Base-by-base conservation (phyloP, 2,797 vertebrate species). In the Poeciliopsis infans region DNA sequence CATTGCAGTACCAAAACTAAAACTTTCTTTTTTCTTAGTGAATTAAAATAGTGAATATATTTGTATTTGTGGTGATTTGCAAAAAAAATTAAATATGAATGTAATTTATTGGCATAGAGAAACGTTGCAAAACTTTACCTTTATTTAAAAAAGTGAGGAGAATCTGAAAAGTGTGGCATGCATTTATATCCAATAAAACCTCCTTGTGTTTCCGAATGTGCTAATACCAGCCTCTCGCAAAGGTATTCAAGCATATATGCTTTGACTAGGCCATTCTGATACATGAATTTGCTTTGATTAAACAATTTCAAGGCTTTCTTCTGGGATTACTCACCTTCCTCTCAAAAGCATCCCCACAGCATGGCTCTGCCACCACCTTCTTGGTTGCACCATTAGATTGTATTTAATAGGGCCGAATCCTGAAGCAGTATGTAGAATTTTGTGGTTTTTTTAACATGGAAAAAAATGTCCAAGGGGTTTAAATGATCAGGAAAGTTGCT, bases 131-230 rank as follows among this genome's bases (percentile, higher is more conserved):
- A 8, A 18, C 11, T 0, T 13, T 11, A 16, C 10, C 0, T 16
- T n/a, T 45, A 16, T 45, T 45, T 68, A 25, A 25, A 23, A 36
- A 36, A 64, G 1, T 39, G 23, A 25, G 23, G 7, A 25, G 25
- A 25, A 68, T 41, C 64, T 68, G 36, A 68, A 68, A 68, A 68
- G 64, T 68, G 64, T 68, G 64, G 36, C 36, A 10, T 68, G 64
- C 64, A 25, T 68, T 13, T 68, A 12, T 68, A 13, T 68, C 39
- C 18, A 23, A 39, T 41, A 68, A 41, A 41, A 39, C 36, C 64
- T 12, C 20, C 18, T 39, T 39, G 15, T 33, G 15, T 61, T 61
- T 61, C 57, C 2, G 1, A 12, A 61, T 57, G 10, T 28, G 55
- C 55, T 28, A 5, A n/a, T 28, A 57, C 55, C 55, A 57, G 55